Percentiles rank a stretch among this genome's conserved stretches.
These are phyloP conservation scores for Riparia riparia DNA, from an alignment of 2,113 vertebrate genomes.

Conservation along the genomic window DNA sequence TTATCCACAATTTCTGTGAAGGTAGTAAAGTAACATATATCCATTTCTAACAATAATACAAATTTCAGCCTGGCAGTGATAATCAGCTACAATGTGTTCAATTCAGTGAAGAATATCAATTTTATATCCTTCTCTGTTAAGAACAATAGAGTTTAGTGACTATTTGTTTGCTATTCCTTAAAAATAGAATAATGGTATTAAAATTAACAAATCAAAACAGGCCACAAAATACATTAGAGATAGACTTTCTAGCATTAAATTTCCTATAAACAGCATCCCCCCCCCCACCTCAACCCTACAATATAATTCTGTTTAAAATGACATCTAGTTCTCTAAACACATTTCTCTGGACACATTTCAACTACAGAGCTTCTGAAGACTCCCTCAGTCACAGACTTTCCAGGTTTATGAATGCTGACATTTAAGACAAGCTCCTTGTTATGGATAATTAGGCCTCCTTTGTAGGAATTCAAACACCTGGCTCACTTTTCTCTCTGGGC, in stretches of 20 bases:
- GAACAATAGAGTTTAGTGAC: background rate
- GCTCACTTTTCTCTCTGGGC: background rate
- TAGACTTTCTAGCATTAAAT: background rate
- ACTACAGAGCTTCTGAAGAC: background rate
- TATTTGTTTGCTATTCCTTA: background rate
- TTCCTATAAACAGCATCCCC: background rate
- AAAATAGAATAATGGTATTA: background rate
- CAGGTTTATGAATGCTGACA: background rate
- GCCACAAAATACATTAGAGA: background rate
- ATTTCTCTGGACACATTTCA: background rate
- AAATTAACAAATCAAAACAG: background rate
- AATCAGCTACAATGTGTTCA: background rate
- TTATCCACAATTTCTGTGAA: background rate
- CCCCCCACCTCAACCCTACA: background rate
- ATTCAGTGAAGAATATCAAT: background rate
- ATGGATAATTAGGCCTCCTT: background rate
- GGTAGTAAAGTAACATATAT: background rate
- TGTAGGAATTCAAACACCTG: background rate
- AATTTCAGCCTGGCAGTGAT: background rate
- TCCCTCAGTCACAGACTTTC: background rate
- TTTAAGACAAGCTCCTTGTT: background rate
- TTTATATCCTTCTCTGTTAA: background rate
- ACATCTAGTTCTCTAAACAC: background rate
- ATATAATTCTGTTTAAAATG: background rate
- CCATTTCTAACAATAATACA: background rate